Base-by-base conservation (phyloP, 2,888 invertebrate species). In the Pammene fasciana region DNA sequence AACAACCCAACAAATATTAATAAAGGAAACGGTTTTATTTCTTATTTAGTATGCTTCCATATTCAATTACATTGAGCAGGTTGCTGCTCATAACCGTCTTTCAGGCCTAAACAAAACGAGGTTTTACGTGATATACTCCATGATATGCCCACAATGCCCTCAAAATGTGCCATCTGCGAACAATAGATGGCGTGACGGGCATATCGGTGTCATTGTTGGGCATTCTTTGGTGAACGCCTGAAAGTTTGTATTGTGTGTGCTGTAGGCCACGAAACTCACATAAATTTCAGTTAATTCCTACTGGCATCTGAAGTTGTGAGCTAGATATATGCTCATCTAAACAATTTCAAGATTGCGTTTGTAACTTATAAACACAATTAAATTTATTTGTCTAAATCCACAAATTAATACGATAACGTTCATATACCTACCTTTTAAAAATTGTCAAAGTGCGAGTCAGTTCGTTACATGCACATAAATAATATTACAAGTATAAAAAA, bases 111-210 rank as follows among this genome's bases (percentile, higher is more conserved):
- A 66, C 54, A 67, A 62, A 48, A 36, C 34, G 13, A 13, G 48
- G 16, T 67, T 67, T 48, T 34, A 55, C 38, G 45, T 67, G 45
- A 45, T 26, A 64, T 45, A 62, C 34, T 55, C 41, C 41, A 18
- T 41, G 48, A 62, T 67, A 45, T 48, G 55, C 45, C n/a, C 9
- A 62, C 62, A 61, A 67, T 62, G 61, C 26, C 48, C 67, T 52
- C 52, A 14, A 46, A 55, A 67, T 46, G 46, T 55, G 38, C 52
- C 60, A 60, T 56, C 61, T 48, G 26, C 55, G 52, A 61, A 70
- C 70, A 70, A 67, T 54, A 64, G 67, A 65, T 72, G 59, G 60
- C 70, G 67, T 70, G 65, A 70, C 60, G 64, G 50, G 60, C 61
- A 70, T 54, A 65, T 70, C 59, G 62, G 70, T 56, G 64, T 61